Evolutionary conservation across 2,888 invertebrate species (phyloP).

Genomic region (Anaspis maculata): DNA sequence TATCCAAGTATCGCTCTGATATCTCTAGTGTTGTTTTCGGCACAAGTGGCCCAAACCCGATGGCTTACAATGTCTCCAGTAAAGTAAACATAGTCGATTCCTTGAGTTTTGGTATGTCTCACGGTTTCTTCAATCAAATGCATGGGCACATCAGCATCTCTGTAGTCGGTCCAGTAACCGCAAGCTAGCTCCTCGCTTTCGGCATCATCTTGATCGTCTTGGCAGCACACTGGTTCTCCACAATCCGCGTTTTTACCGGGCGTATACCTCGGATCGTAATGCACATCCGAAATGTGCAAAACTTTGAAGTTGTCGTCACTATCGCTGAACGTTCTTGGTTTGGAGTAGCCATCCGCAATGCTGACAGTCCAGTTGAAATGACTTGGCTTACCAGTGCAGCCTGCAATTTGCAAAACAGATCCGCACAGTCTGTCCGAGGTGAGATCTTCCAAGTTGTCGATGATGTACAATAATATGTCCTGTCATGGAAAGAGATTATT

Average conservation of each 20-base stretch:
- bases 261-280: constrained; percentile 68
- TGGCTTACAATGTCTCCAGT: constrained; percentile 86
- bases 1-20: constrained; percentile 45
- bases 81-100: constrained; percentile 61
- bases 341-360: constrained; percentile 19
- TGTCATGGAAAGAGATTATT: too few species aligned
- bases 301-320: constrained; percentile 33
- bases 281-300: constrained; percentile 70
- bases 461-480: constrained; percentile 38
- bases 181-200: constrained; percentile 42
- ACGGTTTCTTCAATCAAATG: constrained; percentile 57
- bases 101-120: constrained; percentile 32
- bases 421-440: constrained; percentile 49
- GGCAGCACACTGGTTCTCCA: constrained; percentile 72
- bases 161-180: constrained; percentile 76
- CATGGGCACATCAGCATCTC: constrained; percentile 66
- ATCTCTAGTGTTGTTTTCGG: constrained; percentile 51
- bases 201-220: constrained; percentile 48
- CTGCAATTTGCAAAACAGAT: constrained; percentile 44
- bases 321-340: background rate
- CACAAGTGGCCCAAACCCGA: constrained; percentile 77
- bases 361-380: constrained; percentile 24
- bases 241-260: constrained; percentile 61
- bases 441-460: constrained; percentile 46
- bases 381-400: constrained; percentile 21